These are phyloP conservation scores for Melanotaenia maccullochi DNA, from an alignment of 2,797 vertebrate species.

Conservation along the genomic window DNA sequence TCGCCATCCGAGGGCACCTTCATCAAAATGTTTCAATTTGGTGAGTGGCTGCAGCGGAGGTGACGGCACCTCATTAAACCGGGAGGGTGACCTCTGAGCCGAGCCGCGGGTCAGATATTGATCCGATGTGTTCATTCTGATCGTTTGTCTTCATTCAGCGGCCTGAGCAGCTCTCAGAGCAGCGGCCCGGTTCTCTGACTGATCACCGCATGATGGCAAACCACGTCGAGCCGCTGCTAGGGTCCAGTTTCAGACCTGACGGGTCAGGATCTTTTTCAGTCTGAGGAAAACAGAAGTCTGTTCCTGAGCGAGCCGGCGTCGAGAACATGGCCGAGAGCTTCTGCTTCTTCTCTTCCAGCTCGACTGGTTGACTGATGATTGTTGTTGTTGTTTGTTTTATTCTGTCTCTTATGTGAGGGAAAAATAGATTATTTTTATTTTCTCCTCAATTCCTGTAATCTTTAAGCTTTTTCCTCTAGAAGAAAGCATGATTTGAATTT, in stretches of 20 bases:
- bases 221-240: constrained; percentile 22
- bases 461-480: too few species aligned
- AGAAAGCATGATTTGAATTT: too few species aligned
- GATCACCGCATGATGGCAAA: constrained; percentile 45
- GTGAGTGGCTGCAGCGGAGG: background rate
- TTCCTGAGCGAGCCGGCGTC: too few species aligned
- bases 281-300: background rate
- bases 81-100: background rate
- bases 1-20: constrained; percentile 40
- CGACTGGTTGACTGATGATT: too few species aligned
- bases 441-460: too few species aligned
- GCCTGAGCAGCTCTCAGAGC: background rate
- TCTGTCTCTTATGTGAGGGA: too few species aligned
- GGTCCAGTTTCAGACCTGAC: constrained; percentile 40
- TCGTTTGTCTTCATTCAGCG: constrained; percentile 37
- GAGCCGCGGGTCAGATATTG: constrained; percentile 43
- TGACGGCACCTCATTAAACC: constrained; percentile 24
- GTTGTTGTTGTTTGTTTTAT: too few species aligned
- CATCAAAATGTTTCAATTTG: constrained; percentile 33
- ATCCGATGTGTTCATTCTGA: constrained; percentile 43
- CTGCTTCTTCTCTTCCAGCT: too few species aligned
- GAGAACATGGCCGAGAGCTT: background rate
- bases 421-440: too few species aligned
- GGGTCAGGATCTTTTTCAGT: constrained; percentile 18
- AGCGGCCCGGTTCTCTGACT: constrained; percentile 18